phyloP scores from a whole-genome alignment of 2,797 vertebrate species.

The Hephaestus fuliginosus region DNA sequence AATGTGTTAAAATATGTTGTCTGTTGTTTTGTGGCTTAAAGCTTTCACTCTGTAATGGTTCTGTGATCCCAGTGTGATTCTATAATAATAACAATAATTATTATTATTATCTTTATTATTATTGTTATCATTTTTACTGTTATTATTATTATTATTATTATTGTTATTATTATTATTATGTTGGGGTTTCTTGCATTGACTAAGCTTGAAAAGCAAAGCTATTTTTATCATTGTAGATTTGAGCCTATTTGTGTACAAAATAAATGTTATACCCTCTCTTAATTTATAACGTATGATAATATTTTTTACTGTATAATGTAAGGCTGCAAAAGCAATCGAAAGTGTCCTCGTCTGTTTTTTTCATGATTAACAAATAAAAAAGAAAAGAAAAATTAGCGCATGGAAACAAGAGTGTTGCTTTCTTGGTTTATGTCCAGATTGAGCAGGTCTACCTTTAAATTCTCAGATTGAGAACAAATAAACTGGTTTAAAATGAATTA shows the following conservation, averaged over 20 bases:
- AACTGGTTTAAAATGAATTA: neutral
- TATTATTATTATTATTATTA: slow-evolving; percentile 51
- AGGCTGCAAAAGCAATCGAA: slow-evolving; percentile 49
- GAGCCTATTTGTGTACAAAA: slow-evolving; percentile 58
- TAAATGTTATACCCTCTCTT: slow-evolving; percentile 48
- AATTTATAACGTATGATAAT: slow-evolving; percentile 59
- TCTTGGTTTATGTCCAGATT: slow-evolving; percentile 13
- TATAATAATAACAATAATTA: slow-evolving; percentile 14
- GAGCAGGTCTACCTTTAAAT: slow-evolving; percentile 3
- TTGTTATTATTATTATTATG: slow-evolving; percentile 42
- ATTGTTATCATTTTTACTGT: neutral
- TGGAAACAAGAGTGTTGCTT: slow-evolving; percentile 44
- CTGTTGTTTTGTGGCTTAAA: slow-evolving; percentile 71
- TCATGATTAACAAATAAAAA: slow-evolving; percentile 60
- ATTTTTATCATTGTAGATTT: slow-evolving; percentile 58
- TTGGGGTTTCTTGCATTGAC: slow-evolving; percentile 23
- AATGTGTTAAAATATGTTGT: slow-evolving; percentile 52
- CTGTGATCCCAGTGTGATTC: slow-evolving; percentile 25
- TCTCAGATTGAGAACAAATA: neutral
- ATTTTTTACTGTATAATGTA: slow-evolving; percentile 64
- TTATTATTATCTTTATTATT: too few relatives aligned
- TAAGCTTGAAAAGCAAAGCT: slow-evolving; percentile 69
- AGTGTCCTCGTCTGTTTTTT: slow-evolving; percentile 61
- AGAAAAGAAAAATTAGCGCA: slow-evolving; percentile 62
- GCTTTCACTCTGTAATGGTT: slow-evolving; percentile 48